Evolutionary conservation across 2,888 invertebrate genomes (phyloP).

Genomic region (Hypsopygia costalis): DNA sequence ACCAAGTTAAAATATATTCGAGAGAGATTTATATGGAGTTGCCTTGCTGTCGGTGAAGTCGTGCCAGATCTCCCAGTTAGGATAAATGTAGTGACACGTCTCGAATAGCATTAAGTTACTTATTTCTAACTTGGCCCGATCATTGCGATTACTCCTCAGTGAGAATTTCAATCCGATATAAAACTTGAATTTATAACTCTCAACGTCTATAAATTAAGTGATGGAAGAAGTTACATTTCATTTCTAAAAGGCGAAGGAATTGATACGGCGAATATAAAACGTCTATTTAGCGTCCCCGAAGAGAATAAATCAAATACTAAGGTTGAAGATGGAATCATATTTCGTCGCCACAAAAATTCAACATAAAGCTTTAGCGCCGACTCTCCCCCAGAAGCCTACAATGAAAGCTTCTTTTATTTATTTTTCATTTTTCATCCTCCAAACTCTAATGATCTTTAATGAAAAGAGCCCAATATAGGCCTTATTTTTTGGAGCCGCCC

Average conservation of each 20-base stretch:
- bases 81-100: constrained; percentile 74
- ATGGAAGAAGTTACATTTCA: background rate
- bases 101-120: constrained; percentile 66
- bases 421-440: constrained; percentile 63
- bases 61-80: constrained; percentile 70
- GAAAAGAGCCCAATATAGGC: constrained; percentile 61
- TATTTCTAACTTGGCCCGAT: constrained; percentile 51
- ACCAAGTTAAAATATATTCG: constrained; percentile 35
- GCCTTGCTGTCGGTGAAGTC: constrained; percentile 44
- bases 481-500: constrained; percentile 6
- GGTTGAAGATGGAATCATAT: constrained; percentile 13
- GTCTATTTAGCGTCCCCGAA: background rate
- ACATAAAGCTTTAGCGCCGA: constrained; percentile 24
- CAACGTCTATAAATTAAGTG: constrained; percentile 5
- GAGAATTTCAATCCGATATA: constrained; percentile 44
- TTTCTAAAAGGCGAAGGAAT: background rate
- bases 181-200: constrained; percentile 36
- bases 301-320: constrained; percentile 6
- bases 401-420: constrained; percentile 47
- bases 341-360: constrained; percentile 17
- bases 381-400: constrained; percentile 40
- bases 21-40: constrained; percentile 58
- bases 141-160: constrained; percentile 34
- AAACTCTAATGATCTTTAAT: constrained; percentile 73
- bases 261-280: background rate